Evolutionary conservation across 2,797 vertebrate genomes (phyloP), one percentile per base, ranked within the genome.

Genomic region (Pachyuromys duprasi): DNA sequence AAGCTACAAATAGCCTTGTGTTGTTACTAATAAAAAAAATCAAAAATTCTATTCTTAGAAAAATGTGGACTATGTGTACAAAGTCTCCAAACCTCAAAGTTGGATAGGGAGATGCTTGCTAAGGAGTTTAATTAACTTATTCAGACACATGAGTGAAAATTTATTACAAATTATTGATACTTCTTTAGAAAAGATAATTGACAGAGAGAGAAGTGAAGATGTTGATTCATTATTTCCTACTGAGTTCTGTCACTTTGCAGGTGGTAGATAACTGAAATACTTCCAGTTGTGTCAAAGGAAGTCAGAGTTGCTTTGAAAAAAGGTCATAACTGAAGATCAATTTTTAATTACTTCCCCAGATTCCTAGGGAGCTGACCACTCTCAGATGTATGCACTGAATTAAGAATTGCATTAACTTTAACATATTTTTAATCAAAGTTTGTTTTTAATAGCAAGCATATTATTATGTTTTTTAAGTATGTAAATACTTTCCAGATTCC

Each of bases 261-360:
- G 42, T 53, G 13, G 8, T 22, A 93, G 79, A n/a, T 93, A 89
- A 94, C 4, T 53, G 60, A 95, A 94, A 91, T n/a, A 17, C 84
- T 75, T 96, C 84, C 75, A 90, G 53, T 79, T 14, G 8, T 89
- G 87, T 90, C 74, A 90, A 95, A 96, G 76, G 93, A 89, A 87
- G 78, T 36, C 57, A 78, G 39, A 53, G 76, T 57, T 81, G 15
- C 88, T 95, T 57, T 91, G 70, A 33, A n/a, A 87, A 89, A 84
- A 87, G 39, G 45, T 2, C 0, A 20, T 86, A 78, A 96, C 92
- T 18, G 33, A 81, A 95, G 39, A 67, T 72, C 11, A 57, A 2
- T 26, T 83, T 96, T 95, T 60, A 36, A 80, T 95, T 84, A 89
- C 22, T 89, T 3, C 22, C 28, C 2, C 55, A 55, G 1, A 18